These are phyloP conservation scores for Biston stratarius DNA, from an alignment of 2,888 invertebrate genomes.

Conservation along the genomic window DNA sequence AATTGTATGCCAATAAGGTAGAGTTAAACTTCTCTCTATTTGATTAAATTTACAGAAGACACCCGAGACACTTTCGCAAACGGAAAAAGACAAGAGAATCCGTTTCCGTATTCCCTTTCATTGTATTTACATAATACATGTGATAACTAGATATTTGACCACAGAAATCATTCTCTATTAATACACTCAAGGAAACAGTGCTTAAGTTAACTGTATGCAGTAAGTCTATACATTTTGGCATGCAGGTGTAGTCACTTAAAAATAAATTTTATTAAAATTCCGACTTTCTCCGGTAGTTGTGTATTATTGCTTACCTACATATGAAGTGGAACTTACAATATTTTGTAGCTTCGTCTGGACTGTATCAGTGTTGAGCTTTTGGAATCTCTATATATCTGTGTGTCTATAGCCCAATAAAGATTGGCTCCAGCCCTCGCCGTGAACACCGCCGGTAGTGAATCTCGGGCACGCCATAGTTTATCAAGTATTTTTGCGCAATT, in stretches of 20 bases:
- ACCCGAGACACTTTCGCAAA: background rate
- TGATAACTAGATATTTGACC: slow-evolving; percentile 27
- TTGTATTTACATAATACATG: background rate
- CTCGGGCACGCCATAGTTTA: slow-evolving; percentile 31
- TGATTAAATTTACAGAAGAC: slow-evolving; percentile 6
- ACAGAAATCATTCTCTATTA: too few relatives aligned
- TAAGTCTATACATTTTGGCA: too few relatives aligned
- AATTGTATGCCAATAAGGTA: background rate
- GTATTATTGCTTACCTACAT: too few relatives aligned
- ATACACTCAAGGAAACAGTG: too few relatives aligned
- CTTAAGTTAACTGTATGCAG: too few relatives aligned
- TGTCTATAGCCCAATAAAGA: slow-evolving; percentile 9
- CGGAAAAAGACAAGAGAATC: slow-evolving; percentile 11
- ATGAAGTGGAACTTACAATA: too few relatives aligned
- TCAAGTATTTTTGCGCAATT: slow-evolving; percentile 38
- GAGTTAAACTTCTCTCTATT: background rate
- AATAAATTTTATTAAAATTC: too few relatives aligned
- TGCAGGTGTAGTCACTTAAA: too few relatives aligned
- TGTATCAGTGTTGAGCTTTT: too few relatives aligned
- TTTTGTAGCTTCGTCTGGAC: too few relatives aligned
- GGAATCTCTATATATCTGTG: too few relatives aligned
- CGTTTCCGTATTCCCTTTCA: slow-evolving; percentile 3
- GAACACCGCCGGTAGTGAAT: slow-evolving; percentile 26
- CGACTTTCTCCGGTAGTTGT: too few relatives aligned
- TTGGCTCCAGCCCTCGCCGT: slow-evolving; percentile 23